A percentile compares a stretch with the other conserved stretches of the same genome.
Conservation (phyloP, 2,888 invertebrate species). For the Mesorhabditis spiculigera region DNA sequence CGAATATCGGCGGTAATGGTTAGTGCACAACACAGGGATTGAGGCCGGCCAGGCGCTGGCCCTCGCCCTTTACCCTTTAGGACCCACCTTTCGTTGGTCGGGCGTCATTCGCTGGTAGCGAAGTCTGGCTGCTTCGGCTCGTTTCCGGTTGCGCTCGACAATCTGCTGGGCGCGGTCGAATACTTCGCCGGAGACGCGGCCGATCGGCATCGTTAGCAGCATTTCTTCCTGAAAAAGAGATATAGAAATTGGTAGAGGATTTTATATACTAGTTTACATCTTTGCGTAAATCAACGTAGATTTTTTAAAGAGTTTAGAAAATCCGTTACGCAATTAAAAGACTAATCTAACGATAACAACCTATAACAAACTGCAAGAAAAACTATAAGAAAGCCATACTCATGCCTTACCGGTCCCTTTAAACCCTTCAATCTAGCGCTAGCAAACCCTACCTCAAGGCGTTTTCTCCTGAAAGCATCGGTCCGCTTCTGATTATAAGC, state of each 20-base stretch:
- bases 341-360: no score
- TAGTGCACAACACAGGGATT: no score
- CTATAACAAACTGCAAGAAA: no score
- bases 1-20: background rate
- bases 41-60: background rate
- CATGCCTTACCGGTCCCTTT: no score
- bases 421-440: no score
- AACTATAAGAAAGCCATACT: no score
- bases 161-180: slow-evolving; percentile 56
- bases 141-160: slow-evolving; percentile 53
- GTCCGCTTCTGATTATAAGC: slow-evolving; percentile 53
- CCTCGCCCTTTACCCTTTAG: background rate
- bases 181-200: slow-evolving; percentile 53
- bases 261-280: no score
- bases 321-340: no score
- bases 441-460: background rate
- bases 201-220: slow-evolving; percentile 55
- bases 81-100: slow-evolving; percentile 48
- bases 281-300: no score
- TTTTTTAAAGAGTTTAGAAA: no score
- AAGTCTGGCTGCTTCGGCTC: slow-evolving; percentile 53
- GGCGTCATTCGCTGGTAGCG: slow-evolving; percentile 56
- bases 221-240: slow-evolving; percentile 55
- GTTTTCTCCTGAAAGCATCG: slow-evolving; percentile 44
- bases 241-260: background rate